Conservation (phyloP, 2,888 invertebrate species). For the Harpagoxenus sublaevis region DNA sequence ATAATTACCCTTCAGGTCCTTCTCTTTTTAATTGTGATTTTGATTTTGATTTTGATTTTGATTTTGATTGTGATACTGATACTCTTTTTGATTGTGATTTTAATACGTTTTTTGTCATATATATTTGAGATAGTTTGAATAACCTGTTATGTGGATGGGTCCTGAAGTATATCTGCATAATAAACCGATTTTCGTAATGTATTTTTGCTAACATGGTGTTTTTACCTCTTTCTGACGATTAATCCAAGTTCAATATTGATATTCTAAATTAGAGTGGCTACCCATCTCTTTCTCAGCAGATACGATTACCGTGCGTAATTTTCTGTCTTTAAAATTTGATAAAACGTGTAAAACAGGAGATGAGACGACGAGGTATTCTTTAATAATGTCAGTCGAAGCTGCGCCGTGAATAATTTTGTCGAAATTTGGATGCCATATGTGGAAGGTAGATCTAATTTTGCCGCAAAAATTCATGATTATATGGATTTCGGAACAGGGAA, state of each 20-base stretch:
- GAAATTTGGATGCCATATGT: neutral
- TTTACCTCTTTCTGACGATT: constrained; percentile 20
- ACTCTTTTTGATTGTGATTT: no score
- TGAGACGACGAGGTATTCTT: neutral
- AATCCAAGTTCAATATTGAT: constrained; percentile 36
- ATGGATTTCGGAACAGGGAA: neutral
- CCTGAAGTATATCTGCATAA: no score
- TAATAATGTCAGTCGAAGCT: constrained; percentile 5
- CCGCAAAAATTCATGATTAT: neutral
- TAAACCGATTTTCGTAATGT: neutral
- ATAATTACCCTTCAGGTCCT: no score
- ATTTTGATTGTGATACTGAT: no score
- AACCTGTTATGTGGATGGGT: no score
- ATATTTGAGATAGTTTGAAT: no score
- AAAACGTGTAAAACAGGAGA: neutral
- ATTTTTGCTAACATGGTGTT: neutral
- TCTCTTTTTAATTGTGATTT: no score
- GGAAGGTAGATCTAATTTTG: neutral
- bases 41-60: no score
- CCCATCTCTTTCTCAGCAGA: neutral
- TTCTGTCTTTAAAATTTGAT: constrained; percentile 21
- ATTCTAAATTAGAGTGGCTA: constrained; percentile 16
- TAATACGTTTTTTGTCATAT: no score
- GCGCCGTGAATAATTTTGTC: neutral
- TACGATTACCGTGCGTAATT: neutral